Percentiles rank a stretch among this genome's conserved stretches.
Evolutionary conservation across 2,888 invertebrate genomes (phyloP).

Genomic region (Syrphus vitripennis): DNA sequence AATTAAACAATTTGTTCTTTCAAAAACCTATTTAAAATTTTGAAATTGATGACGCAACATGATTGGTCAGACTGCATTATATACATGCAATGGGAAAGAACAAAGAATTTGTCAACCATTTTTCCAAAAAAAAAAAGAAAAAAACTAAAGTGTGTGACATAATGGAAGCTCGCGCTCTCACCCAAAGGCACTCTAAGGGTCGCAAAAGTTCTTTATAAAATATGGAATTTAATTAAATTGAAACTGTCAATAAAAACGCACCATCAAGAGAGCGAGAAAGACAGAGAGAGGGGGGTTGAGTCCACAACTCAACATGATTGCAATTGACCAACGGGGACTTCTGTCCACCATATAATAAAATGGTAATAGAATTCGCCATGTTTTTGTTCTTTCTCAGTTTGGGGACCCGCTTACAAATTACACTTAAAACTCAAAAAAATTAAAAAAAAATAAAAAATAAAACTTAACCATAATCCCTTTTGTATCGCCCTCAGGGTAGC

Average conservation of each 20-base stretch:
- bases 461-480: slow-evolving; percentile 56
- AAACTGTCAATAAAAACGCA: slow-evolving; percentile 50
- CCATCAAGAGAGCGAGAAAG: not conserved
- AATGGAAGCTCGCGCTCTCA: slow-evolving; percentile 52
- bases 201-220: slow-evolving; percentile 11
- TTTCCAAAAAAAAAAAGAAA: no score
- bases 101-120: slow-evolving; percentile 8
- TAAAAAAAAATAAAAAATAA: slow-evolving; percentile 36
- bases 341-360: slow-evolving; percentile 26
- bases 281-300: not conserved
- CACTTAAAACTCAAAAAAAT: slow-evolving; percentile 15
- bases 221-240: slow-evolving; percentile 57
- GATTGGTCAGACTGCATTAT: slow-evolving; percentile 39
- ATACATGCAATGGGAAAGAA: slow-evolving; percentile 22
- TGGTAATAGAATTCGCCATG: slow-evolving; percentile 49
- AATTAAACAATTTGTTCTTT: slow-evolving; percentile 39
- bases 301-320: not conserved
- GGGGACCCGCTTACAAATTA: slow-evolving; percentile 14
- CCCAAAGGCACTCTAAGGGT: slow-evolving; percentile 14
- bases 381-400: not conserved
- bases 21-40: not conserved
- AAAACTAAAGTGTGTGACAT: slow-evolving; percentile 31
- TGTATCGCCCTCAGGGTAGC: slow-evolving; percentile 54
- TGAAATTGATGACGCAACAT: not conserved
- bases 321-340: slow-evolving; percentile 54